Conservation (phyloP, 53 echinoderm and acorn worm genomes). For the Temnopleurus reevesii region DNA sequence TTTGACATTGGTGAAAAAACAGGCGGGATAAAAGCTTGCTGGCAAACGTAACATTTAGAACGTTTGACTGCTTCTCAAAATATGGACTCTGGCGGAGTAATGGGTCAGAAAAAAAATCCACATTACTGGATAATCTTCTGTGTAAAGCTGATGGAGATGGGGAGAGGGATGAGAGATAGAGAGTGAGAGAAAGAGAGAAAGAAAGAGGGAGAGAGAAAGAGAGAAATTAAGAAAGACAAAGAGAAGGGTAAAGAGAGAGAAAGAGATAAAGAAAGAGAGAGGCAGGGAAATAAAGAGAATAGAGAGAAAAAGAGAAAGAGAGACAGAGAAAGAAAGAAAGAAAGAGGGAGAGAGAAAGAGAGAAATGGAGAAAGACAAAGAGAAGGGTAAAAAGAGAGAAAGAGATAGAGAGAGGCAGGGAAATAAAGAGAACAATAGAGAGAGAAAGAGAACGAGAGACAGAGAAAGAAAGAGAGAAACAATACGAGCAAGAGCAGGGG, state of each 20-base stretch:
- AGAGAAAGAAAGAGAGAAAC: neutral
- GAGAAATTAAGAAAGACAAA: neutral
- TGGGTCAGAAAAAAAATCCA: neutral
- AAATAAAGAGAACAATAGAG: neutral
- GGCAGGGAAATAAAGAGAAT: too few species aligned
- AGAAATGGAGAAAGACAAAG: neutral
- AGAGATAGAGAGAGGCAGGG: neutral
- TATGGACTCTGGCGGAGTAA: neutral
- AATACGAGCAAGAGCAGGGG: neutral
- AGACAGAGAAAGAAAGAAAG: neutral
- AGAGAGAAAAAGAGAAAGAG: neutral
- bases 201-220: neutral
- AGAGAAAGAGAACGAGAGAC: neutral
- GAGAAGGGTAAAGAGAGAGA: neutral
- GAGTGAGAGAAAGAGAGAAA: neutral
- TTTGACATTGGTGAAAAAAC: constrained; percentile 37
- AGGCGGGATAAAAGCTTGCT: constrained; percentile 11
- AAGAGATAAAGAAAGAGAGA: neutral
- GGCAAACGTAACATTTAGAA: constrained; percentile 44
- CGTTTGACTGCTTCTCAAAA: constrained; percentile 35
- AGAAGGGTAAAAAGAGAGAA: neutral
- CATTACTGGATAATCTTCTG: neutral
- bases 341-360: neutral
- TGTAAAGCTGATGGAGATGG: neutral
- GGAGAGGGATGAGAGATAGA: neutral